Base-by-base conservation (phyloP, 2,888 invertebrate species). In the Meganola albula region DNA sequence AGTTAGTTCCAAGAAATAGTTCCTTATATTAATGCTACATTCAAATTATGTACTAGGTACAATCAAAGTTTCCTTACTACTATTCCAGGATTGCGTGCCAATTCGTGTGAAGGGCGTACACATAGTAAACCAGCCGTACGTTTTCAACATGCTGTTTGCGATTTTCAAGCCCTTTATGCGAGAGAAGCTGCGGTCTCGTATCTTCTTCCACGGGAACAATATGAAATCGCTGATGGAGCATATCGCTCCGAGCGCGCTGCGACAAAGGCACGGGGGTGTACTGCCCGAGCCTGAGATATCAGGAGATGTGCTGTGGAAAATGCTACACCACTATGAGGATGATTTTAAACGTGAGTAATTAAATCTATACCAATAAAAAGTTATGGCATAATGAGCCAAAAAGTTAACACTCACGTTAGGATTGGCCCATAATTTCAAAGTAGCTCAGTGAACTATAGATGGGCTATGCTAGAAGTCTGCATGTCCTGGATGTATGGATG, bases 121-220 rank as follows among this genome's bases (percentile, higher is more conserved):
- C 63, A 88, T 96, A 28, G 87, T 97, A n/a, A 95, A 95, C 67
- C 96, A 97, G 64, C 93, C 96, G 0, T 90, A 89, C 47, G 88
- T 96, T 40, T 96, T 97, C 77, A 95, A 94, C 62, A 91, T 95
- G 89, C 83, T 94, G 2, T 96, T 93, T 59, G 90, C 93, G 5
- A 87, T 97, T 33, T 93, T 97, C 72, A 95, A 95, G 66, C 97
- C 96, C 0, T 96, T 97, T 66, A 82, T 97, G 49, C 88, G 92
- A 45, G 94, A 95, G 62, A 96, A 96, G 77, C 76, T 95, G 10
- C 89, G 92, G 28, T 91, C 91, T 38, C 88, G 96, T 83, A 88
- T 95, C 34, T 86, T 88, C 57, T 93, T 95, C 73, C 94, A 95
- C 59, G 94, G 94, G 1, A 86, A 86, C 8, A 88, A 93, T 58